Conservation (phyloP, 2,797 vertebrate species). For the Geotrypetes seraphini region DNA sequence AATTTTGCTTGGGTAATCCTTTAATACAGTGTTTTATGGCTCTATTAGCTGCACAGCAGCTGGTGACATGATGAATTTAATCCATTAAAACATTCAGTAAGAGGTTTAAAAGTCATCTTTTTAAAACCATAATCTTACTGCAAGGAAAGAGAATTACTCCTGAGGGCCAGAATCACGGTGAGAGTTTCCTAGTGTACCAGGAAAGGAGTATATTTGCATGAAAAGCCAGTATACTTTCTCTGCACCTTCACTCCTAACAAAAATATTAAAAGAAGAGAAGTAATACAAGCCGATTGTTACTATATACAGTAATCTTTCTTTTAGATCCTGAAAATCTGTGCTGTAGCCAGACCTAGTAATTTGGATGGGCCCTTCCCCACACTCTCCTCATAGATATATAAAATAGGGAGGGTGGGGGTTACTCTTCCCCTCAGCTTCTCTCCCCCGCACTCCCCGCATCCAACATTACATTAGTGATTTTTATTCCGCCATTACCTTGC, state of each 20-base stretch:
- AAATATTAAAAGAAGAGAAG: conserved; percentile 6
- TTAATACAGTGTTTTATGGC: conserved; percentile 78
- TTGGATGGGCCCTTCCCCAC: too few relatives aligned
- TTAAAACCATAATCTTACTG: conserved; percentile 72
- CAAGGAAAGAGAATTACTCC: conserved; percentile 60
- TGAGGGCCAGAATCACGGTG: conserved; percentile 46
- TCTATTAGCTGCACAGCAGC: conserved; percentile 75
- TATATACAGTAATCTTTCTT: too few relatives aligned
- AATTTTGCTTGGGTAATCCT: conserved; percentile 79
- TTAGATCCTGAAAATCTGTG: too few relatives aligned
- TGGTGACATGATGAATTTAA: conserved; percentile 78
- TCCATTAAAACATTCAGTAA: conserved; percentile 75
- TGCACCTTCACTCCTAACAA: conserved; percentile 19
- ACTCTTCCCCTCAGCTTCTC: too few relatives aligned
- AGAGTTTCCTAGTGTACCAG: conserved; percentile 49
- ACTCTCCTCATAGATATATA: too few relatives aligned
- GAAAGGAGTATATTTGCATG: conserved; percentile 37
- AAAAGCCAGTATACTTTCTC: conserved; percentile 16
- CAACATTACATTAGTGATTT: too few relatives aligned
- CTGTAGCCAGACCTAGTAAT: too few relatives aligned
- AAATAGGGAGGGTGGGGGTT: too few relatives aligned
- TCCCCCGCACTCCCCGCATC: too few relatives aligned
- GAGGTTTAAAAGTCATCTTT: conserved; percentile 79
- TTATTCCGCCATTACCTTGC: too few relatives aligned
- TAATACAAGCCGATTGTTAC: too few relatives aligned